A percentile compares a stretch with the other conserved stretches of the same genome.
phyloP scores from a whole-genome alignment of 2,797 vertebrate species.

The Australoheros facetus region DNA sequence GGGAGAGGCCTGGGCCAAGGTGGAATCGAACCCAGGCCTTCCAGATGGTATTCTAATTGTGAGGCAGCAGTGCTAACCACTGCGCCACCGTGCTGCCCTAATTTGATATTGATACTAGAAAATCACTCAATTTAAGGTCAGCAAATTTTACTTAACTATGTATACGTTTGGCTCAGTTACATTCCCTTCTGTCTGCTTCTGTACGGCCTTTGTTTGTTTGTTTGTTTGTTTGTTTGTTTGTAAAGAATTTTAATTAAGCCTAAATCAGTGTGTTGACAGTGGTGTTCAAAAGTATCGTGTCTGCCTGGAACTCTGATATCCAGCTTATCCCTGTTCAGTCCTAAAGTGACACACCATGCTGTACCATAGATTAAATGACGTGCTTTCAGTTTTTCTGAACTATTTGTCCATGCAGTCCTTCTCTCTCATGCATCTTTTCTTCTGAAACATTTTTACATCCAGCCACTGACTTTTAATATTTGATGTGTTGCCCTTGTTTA shows the following conservation, averaged over 20 bases:
- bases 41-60: too few relatives aligned
- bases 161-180: neutral
- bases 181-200: neutral
- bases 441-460: neutral
- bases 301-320: too few relatives aligned
- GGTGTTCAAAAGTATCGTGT: too few relatives aligned
- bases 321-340: neutral
- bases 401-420: neutral
- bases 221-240: neutral
- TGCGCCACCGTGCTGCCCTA: too few relatives aligned
- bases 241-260: rapidly evolving
- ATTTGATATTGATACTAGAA: neutral
- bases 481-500: neutral
- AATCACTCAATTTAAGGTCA: neutral
- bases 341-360: too few relatives aligned
- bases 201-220: neutral
- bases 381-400: neutral
- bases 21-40: too few relatives aligned
- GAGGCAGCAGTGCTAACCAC: too few relatives aligned
- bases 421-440: neutral
- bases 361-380: too few relatives aligned
- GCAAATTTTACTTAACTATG: neutral
- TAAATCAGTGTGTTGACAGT: neutral
- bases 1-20: too few relatives aligned
- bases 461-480: neutral